Percentiles rank a stretch among this genome's conserved stretches.
These are phyloP conservation scores for Macrotus californicus DNA, from an alignment of 2,113 vertebrate species.

Conservation along the genomic window DNA sequence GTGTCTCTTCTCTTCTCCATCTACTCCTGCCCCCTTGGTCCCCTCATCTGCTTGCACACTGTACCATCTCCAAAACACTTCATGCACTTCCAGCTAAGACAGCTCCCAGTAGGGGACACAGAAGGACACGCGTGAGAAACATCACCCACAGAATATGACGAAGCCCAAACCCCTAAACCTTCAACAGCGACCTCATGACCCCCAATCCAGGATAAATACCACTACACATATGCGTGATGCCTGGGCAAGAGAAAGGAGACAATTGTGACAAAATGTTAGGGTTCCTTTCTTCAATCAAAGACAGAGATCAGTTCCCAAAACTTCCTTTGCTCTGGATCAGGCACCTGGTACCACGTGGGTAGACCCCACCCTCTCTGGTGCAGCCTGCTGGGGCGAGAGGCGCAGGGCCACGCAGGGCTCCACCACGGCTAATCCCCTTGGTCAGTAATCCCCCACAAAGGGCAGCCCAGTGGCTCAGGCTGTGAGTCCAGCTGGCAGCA, in stretches of 20 bases:
- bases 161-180: not conserved
- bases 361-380: not conserved
- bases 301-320: not conserved
- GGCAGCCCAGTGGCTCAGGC: accelerated
- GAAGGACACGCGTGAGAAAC: not conserved
- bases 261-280: not conserved
- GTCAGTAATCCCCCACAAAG: not conserved
- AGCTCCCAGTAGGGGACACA: not conserved
- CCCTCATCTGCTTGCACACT: not conserved
- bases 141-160: not conserved
- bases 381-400: not conserved
- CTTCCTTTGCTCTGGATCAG: not conserved
- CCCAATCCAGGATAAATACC: not conserved
- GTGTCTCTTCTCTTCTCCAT: not conserved
- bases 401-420: not conserved
- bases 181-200: not conserved
- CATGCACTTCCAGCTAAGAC: not conserved
- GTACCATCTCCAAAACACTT: not conserved
- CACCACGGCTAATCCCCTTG: not conserved
- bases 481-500: not conserved
- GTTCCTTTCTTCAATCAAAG: not conserved
- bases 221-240: accelerated
- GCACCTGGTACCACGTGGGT: not conserved
- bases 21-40: not conserved
- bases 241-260: accelerated